phyloP scores from a whole-genome alignment of 2,888 invertebrate species.

The Cacoxenus indagator region DNA sequence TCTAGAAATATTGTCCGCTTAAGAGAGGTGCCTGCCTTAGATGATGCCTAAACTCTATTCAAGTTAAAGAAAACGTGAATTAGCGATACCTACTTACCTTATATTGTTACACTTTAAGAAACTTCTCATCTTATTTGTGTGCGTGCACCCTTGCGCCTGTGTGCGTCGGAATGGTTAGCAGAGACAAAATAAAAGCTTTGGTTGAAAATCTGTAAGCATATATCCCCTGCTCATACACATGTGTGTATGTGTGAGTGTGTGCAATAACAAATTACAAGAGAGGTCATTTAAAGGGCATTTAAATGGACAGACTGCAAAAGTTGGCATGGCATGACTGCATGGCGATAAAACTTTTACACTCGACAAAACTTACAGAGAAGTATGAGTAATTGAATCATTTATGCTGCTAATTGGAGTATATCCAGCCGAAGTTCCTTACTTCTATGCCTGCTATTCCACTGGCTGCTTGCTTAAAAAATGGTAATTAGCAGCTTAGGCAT shows the following conservation, averaged over 20 bases:
- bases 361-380: conserved; percentile 43
- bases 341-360: conserved; percentile 8
- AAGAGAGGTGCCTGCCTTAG: too few species aligned
- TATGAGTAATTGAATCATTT: conserved; percentile 68
- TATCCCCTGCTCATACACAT: not conserved
- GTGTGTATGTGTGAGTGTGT: conserved; percentile 46
- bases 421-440: conserved; percentile 20
- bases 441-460: not conserved
- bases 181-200: conserved; percentile 5
- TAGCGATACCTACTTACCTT: too few species aligned
- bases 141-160: too few species aligned
- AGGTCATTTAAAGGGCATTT: conserved; percentile 56
- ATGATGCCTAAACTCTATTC: too few species aligned
- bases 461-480: conserved; percentile 38
- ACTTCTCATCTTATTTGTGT: too few species aligned
- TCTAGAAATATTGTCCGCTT: too few species aligned
- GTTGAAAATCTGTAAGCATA: conserved; percentile 14
- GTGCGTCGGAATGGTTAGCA: conserved; percentile 34
- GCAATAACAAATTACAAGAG: conserved; percentile 55
- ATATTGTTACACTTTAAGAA: too few species aligned
- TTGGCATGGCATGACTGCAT: conserved; percentile 37
- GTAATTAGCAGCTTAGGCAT: conserved; percentile 60
- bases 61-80: too few species aligned
- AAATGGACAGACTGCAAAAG: conserved; percentile 41
- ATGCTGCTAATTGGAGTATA: conserved; percentile 64